Evolutionary conservation across 2,888 invertebrate genomes (phyloP).

Genomic region (Mythimna vitellina): DNA sequence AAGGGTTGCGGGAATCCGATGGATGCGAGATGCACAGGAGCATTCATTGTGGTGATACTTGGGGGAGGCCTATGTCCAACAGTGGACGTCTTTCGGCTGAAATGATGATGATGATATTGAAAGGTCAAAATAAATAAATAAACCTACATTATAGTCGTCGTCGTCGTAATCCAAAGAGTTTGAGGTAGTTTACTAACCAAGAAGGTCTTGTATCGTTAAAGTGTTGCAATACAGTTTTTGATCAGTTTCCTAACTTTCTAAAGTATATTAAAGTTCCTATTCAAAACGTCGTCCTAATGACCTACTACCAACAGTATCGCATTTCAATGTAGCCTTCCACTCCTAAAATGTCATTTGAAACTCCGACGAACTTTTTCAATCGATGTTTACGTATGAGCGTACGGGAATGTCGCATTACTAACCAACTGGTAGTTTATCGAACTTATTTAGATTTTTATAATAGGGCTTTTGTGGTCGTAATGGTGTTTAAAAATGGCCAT

Average conservation of each 20-base stretch:
- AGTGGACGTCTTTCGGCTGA: too few relatives aligned
- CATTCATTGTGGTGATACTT: too few relatives aligned
- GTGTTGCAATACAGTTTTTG: constrained; percentile 8
- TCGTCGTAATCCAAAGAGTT: not conserved
- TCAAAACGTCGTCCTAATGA: constrained; percentile 40
- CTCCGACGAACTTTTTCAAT: constrained; percentile 56
- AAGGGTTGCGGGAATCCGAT: too few relatives aligned
- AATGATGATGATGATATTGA: too few relatives aligned
- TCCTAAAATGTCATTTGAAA: constrained; percentile 50
- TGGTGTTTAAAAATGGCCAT: constrained; percentile 62
- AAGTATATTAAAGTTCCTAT: constrained; percentile 30
- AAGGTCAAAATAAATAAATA: not conserved
- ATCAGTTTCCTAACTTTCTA: constrained; percentile 16
- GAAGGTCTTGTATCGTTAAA: not conserved
- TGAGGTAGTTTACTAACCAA: not conserved
- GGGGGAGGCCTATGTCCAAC: too few relatives aligned
- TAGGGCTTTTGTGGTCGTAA: constrained; percentile 40
- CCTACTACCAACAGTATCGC: constrained; percentile 34
- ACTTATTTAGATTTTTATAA: constrained; percentile 52
- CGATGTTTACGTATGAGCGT: constrained; percentile 49
- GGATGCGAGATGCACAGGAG: too few relatives aligned
- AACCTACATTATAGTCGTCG: not conserved
- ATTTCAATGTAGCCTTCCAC: constrained; percentile 38
- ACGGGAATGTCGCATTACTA: constrained; percentile 38
- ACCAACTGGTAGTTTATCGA: constrained; percentile 41